These are phyloP conservation scores for Acleris literana DNA, from an alignment of 2,888 invertebrate genomes.

Conservation along the genomic window DNA sequence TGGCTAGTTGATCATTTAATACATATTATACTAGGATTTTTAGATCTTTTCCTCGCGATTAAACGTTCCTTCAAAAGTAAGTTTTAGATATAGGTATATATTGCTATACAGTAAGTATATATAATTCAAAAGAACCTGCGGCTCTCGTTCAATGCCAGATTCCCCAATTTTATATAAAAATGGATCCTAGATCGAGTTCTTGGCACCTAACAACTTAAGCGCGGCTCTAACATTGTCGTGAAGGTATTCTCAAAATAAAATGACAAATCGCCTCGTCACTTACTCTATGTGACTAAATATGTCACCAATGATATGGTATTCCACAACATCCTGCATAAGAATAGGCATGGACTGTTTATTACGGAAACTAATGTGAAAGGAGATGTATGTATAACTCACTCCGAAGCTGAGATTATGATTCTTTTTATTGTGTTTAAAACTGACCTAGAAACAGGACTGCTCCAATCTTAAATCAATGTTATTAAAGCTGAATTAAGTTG, in stretches of 20 bases:
- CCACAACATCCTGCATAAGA: conserved; percentile 44
- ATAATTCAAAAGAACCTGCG: too few relatives aligned
- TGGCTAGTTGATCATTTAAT: too few relatives aligned
- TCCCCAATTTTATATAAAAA: too few relatives aligned
- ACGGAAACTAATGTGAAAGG: conserved; percentile 74
- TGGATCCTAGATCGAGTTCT: too few relatives aligned
- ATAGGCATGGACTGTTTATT: conserved; percentile 65
- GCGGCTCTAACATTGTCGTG: background rate
- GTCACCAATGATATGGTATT: conserved; percentile 44
- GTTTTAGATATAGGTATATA: too few relatives aligned
- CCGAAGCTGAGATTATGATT: conserved; percentile 74
- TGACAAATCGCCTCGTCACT: conserved; percentile 33
- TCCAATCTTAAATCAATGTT: conserved; percentile 43
- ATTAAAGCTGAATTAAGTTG: conserved; percentile 39
- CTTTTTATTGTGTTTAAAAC: conserved; percentile 47
- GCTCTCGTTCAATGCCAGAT: too few relatives aligned
- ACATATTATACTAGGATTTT: too few relatives aligned
- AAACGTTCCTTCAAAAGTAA: too few relatives aligned
- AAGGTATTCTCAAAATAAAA: conserved; percentile 20
- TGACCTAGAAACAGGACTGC: conserved; percentile 39
- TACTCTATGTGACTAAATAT: conserved; percentile 36
- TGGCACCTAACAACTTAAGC: too few relatives aligned
- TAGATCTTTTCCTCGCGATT: too few relatives aligned
- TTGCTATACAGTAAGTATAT: too few relatives aligned
- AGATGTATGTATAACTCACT: conserved; percentile 70